Evolutionary conservation across 1,140 invertebrate genomes (phyloP), one percentile per base, ranked within the genome.

Genomic region (Colletes latitarsis): DNA sequence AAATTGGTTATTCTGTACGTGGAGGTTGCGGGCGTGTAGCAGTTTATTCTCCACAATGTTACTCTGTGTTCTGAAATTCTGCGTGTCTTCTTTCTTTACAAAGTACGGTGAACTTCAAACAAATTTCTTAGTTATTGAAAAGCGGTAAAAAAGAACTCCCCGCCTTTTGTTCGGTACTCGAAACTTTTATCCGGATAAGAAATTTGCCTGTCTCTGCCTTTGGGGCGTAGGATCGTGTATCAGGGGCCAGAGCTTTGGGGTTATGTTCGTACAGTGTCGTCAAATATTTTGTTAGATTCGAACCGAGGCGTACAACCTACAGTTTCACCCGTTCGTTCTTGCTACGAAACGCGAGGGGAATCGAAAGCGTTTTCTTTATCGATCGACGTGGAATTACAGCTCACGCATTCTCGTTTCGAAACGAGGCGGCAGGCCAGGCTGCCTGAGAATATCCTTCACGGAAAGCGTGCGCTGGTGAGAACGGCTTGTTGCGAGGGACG

Each of bases 321-420:
- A 12, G 49, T 30, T 49, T 49, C 49, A 3, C 10, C 49, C 10
- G 49, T 49, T 49, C 49, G 5, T 43, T 64, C 53, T 69, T 68
- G 58, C 53, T 21, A 64, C 1, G 58, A 58, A 77, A 66, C 74
- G 64, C 41, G 17, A n/a, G 6, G 19, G 21, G 74, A 76, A 55
- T 30, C 63, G 52, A 77, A 77, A 69, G 41, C 63, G 52, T 76
- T 57, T 68, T 76, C 63, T 67, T 67, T 57, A 66, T 66, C 49
- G 39, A 55, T 67, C 39, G 62, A 55, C 9, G 5, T 57, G 49
- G 62, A 67, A 57, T 66, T 76, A 67, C 52, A 52, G 17, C 41
- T 58, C 17, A 14, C 19, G 64, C 39, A 57, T 76, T 68, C 52
- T 76, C 52, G 41, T 77, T 77, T 77, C 41, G 53, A 77, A 77